Conservation (phyloP, 92 coral and sea anemone genomes). For the Epizoanthus stellaris region DNA sequence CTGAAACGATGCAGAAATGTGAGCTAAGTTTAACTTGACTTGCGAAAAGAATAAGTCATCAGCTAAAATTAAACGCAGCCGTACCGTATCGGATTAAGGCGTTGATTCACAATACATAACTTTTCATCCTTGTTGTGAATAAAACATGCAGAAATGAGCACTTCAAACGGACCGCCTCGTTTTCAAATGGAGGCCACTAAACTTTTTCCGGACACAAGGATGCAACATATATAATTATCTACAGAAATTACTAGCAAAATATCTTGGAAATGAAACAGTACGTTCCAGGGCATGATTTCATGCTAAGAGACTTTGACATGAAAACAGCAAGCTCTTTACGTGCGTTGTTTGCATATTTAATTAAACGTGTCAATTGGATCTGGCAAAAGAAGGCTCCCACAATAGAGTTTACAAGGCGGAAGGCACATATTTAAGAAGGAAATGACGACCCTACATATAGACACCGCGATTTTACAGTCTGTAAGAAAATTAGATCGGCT, state of each 20-base stretch:
- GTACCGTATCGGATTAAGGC: conserved; percentile 20
- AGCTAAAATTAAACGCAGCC: conserved; percentile 10
- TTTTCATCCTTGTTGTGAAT: conserved; percentile 21
- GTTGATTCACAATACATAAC: conserved; percentile 16
- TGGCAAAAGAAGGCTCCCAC: conserved; percentile 15
- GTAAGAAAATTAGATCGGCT: background rate
- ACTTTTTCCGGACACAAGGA: background rate
- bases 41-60: conserved; percentile 18
- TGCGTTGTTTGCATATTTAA: conserved; percentile 64
- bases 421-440: background rate
- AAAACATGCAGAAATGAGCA: background rate
- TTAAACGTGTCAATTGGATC: conserved; percentile 56
- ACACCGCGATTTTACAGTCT: conserved; percentile 13
- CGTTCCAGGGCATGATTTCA: background rate
- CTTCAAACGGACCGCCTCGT: conserved; percentile 18
- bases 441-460: conserved; percentile 8
- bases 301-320: conserved; percentile 11
- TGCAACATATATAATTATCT: background rate
- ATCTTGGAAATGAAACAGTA: background rate
- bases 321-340: background rate
- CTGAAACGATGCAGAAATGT: background rate
- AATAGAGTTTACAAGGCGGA: conserved; percentile 17
- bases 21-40: conserved; percentile 1
- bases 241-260: no score
- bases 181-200: background rate